Conservation (phyloP, 2,888 invertebrate species). For the Eledona agricola region DNA sequence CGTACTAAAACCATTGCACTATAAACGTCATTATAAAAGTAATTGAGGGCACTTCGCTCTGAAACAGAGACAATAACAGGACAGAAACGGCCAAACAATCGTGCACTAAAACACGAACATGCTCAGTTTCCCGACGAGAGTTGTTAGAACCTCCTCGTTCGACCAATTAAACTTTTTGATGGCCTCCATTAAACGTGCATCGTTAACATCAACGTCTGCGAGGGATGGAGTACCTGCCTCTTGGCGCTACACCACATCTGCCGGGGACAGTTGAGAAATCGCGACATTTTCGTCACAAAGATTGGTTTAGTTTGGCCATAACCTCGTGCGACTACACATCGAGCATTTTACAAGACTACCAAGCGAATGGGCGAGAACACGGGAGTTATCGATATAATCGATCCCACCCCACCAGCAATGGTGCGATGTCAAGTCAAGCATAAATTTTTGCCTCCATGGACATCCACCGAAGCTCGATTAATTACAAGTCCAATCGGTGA, state of each 20-base stretch:
- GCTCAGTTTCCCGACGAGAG: constrained; percentile 17
- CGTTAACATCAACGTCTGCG: no score
- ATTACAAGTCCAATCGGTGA: constrained; percentile 8
- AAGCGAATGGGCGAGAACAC: constrained; percentile 11
- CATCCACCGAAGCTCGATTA: constrained; percentile 27
- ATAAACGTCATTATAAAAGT: not conserved
- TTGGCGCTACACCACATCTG: constrained; percentile 14
- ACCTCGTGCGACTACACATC: constrained; percentile 21
- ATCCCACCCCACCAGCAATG: constrained; percentile 24
- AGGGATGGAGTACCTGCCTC: constrained; percentile 27
- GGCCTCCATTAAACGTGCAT: constrained; percentile 2
- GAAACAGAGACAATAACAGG: constrained; percentile 12
- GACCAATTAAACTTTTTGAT: constrained; percentile 12
- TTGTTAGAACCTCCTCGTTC: constrained; percentile 9
- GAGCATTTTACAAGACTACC: constrained; percentile 29
- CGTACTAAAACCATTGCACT: no score
- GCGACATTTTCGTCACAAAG: constrained; percentile 15
- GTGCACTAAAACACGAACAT: constrained; percentile 22
- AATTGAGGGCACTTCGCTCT: not conserved
- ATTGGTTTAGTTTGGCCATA: constrained; percentile 21
- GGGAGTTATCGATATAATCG: no score
- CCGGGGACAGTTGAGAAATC: constrained; percentile 24
- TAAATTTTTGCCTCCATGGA: constrained; percentile 28
- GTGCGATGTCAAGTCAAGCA: constrained; percentile 24
- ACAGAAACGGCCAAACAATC: constrained; percentile 19